These are phyloP conservation scores for Lasius platythorax DNA, from an alignment of 2,888 invertebrate genomes.

Conservation along the genomic window DNA sequence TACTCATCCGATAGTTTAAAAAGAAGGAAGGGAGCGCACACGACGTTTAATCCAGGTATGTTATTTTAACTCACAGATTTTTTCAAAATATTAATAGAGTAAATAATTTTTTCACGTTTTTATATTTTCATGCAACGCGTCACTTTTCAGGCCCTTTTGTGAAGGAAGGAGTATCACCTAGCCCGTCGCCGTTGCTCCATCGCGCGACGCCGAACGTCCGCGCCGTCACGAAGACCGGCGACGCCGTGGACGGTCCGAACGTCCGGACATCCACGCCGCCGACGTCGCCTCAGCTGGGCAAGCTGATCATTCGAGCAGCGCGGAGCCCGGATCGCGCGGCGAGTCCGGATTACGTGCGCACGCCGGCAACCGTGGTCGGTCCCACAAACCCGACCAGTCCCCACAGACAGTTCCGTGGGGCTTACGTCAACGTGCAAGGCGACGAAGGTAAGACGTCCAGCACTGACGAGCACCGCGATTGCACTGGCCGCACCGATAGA, in stretches of 20 bases:
- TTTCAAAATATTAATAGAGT: not conserved
- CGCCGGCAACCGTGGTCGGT: slow-evolving; percentile 89
- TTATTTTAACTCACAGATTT: not conserved
- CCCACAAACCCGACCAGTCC: slow-evolving; percentile 86
- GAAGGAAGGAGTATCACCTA: slow-evolving; percentile 87
- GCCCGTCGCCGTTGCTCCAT: slow-evolving; percentile 87
- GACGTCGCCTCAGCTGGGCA: slow-evolving; percentile 89
- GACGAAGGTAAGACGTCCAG: slow-evolving; percentile 90
- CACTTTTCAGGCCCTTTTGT: slow-evolving; percentile 89
- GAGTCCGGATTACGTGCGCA: slow-evolving; percentile 84
- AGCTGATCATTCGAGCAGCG: slow-evolving; percentile 89
- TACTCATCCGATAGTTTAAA: slow-evolving; percentile 95
- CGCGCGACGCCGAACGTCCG: slow-evolving; percentile 85
- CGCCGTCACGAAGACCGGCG: slow-evolving; percentile 83
- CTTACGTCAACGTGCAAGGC: slow-evolving; percentile 92
- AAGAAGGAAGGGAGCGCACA: slow-evolving; percentile 92
- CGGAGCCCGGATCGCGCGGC: slow-evolving; percentile 82
- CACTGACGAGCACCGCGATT: slow-evolving; percentile 74
- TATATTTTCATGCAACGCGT: not conserved
- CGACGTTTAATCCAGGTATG: slow-evolving; percentile 94
- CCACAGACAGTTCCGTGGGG: slow-evolving; percentile 87
- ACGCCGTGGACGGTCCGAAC: slow-evolving; percentile 85
- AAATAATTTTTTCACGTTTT: not conserved
- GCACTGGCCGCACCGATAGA: slow-evolving; percentile 80
- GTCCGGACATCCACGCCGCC: slow-evolving; percentile 85